Evolutionary conservation across 2,113 vertebrate species (phyloP), one percentile per base, ranked within the genome.

Genomic region (Axis porcinus): DNA sequence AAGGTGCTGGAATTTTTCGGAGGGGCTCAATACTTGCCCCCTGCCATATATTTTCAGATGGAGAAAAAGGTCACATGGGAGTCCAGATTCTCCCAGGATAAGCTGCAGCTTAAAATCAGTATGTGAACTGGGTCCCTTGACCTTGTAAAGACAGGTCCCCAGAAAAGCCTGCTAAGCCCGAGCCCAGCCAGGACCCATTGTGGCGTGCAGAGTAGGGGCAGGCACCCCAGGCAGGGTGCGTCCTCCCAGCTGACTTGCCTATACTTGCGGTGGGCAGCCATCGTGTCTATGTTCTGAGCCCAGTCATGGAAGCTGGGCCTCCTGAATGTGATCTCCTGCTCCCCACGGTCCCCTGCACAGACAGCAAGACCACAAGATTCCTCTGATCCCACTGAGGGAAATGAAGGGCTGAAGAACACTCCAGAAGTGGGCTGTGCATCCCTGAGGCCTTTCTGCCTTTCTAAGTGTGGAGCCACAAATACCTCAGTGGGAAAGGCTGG

Each of bases 211-310:
- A 88, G 36, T 0, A 2, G 5, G 15, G 60, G 14, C 19, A 19
- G 28, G 45, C 15, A n/a, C 7, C 25, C 60, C 9, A 2, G 28
- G 57, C 4, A 6, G 43, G 30, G 43, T 15, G 14, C 11, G 4
- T n/a, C 2, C 2, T 4, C 19, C 11, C 60, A 62, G 79, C 60
- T 30, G 1, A 52, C 28, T 23, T 11, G 36, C 64, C 23, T 40
- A 0, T 1, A 0, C 27, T 57, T 40, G 14, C 0, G 2, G 2
- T 14, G 16, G 55, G 45, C 28, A 36, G 16, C 17, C 28, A 3
- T 30, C 9, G 4, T 3, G 45, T n/a, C 27, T 5, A 0, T 0
- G 2, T 12, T 15, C 52, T 45, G 7, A 21, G 19, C 27, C 57
- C 58, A 50, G 57, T 25, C 43, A 19, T 0, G 2, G 52, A n/a